These are phyloP conservation scores for Channa maculata DNA, from an alignment of 2,113 vertebrate species.

Conservation along the genomic window DNA sequence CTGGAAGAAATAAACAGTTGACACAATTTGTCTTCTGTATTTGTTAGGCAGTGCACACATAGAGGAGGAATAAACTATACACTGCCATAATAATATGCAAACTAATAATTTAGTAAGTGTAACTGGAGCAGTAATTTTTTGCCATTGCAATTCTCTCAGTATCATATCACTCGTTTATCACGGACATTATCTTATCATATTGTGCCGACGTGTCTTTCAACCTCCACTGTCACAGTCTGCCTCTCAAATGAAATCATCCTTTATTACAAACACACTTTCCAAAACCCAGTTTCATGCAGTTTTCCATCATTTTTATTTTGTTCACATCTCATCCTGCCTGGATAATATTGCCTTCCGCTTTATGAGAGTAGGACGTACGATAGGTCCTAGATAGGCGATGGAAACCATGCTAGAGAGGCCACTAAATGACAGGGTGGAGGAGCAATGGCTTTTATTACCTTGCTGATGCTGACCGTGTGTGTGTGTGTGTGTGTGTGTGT, in stretches of 20 bases:
- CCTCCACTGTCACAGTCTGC: slow-evolving; percentile 23
- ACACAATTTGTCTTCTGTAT: slow-evolving; percentile 3
- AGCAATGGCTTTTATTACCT: slow-evolving; percentile 59
- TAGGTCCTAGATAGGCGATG: slow-evolving; percentile 36
- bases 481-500: background rate
- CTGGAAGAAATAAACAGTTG: slow-evolving; percentile 7
- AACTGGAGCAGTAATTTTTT: slow-evolving; percentile 24
- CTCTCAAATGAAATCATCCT: slow-evolving; percentile 65
- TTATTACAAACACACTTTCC: slow-evolving; percentile 58
- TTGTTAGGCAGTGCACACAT: background rate
- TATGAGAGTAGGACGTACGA: slow-evolving; percentile 44
- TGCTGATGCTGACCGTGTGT: background rate
- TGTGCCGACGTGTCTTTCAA: slow-evolving; percentile 17
- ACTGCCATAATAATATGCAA: slow-evolving; percentile 35
- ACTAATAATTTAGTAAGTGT: slow-evolving; percentile 30
- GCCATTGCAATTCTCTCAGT: slow-evolving; percentile 3
- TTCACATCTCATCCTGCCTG: slow-evolving; percentile 25
- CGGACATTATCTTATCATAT: slow-evolving; percentile 34
- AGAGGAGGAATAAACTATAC: background rate
- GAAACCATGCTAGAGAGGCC: slow-evolving; percentile 35
- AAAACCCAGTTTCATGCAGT: slow-evolving; percentile 45
- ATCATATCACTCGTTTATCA: slow-evolving; percentile 53
- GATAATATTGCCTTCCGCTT: slow-evolving; percentile 37
- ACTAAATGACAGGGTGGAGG: slow-evolving; percentile 57
- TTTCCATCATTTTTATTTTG: slow-evolving; percentile 68